These are phyloP conservation scores for Drosophila picticornis DNA, from an alignment of 2,888 invertebrate genomes.

Conservation along the genomic window DNA sequence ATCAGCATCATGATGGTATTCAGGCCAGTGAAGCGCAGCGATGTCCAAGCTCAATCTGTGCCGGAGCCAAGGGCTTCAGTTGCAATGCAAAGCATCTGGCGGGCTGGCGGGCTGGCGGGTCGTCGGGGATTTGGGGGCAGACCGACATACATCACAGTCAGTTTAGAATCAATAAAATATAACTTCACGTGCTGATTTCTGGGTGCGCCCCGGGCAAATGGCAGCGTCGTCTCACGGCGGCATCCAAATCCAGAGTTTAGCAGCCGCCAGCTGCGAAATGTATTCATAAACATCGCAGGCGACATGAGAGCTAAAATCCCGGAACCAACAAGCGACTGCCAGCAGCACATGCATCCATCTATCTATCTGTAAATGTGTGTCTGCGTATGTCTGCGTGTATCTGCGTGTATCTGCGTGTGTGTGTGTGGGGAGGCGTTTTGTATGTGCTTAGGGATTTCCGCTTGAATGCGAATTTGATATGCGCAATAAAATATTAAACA, in stretches of 20 bases:
- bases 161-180: conserved; percentile 79
- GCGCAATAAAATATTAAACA: conserved; percentile 78
- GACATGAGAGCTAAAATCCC: conserved; percentile 65
- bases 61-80: conserved; percentile 9
- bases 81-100: conserved; percentile 35
- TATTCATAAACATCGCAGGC: conserved; percentile 76
- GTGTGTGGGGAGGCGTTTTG: conserved; percentile 59
- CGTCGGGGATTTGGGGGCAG: neutral
- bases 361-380: conserved; percentile 24
- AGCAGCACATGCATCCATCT: conserved; percentile 70
- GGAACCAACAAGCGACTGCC: conserved; percentile 73
- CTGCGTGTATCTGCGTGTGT: conserved; percentile 6
- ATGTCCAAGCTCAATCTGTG: conserved; percentile 17
- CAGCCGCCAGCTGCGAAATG: conserved; percentile 60
- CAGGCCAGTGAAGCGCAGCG: conserved; percentile 66
- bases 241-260: conserved; percentile 27
- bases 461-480: conserved; percentile 78
- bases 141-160: conserved; percentile 69
- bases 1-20: conserved; percentile 72
- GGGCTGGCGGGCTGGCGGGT: too few species aligned
- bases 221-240: conserved; percentile 55
- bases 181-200: conserved; percentile 76
- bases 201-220: conserved; percentile 49
- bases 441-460: conserved; percentile 76
- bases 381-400: neutral